Percentiles rank a stretch among this genome's conserved stretches.
phyloP scores from a whole-genome alignment of 2,797 vertebrate genomes.

The Notolepis coatsorum region DNA sequence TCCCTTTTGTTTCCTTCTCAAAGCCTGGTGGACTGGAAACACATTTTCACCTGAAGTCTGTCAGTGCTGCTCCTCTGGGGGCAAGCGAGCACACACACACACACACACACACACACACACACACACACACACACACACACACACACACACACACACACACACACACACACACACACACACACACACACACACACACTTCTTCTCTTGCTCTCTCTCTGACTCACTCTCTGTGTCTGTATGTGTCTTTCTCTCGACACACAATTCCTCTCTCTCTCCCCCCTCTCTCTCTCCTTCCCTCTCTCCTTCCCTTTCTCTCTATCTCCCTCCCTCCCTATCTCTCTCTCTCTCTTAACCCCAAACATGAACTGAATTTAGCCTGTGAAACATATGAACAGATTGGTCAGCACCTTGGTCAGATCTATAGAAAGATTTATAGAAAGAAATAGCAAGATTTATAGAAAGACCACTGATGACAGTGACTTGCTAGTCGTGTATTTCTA shows the following conservation, averaged over 20 bases:
- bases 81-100: constrained; percentile 18
- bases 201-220: not conserved
- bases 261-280: not conserved
- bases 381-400: too few species aligned
- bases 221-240: not conserved
- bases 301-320: not conserved
- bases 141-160: not conserved
- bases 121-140: not conserved
- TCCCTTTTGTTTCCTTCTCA: constrained; percentile 57
- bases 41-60: constrained; percentile 56
- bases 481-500: too few species aligned
- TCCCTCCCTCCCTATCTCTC: not conserved
- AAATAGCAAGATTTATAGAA: too few species aligned
- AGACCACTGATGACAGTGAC: too few species aligned
- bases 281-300: not conserved
- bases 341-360: too few species aligned
- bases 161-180: too few species aligned
- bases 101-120: not conserved
- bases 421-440: too few species aligned
- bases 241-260: too few species aligned
- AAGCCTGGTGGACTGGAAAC: constrained; percentile 59
- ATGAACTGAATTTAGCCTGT: too few species aligned
- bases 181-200: not conserved
- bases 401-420: too few species aligned
- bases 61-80: constrained; percentile 42